These are phyloP conservation scores for Nesoenas mayeri DNA, from an alignment of 2,113 vertebrate species.

Conservation along the genomic window DNA sequence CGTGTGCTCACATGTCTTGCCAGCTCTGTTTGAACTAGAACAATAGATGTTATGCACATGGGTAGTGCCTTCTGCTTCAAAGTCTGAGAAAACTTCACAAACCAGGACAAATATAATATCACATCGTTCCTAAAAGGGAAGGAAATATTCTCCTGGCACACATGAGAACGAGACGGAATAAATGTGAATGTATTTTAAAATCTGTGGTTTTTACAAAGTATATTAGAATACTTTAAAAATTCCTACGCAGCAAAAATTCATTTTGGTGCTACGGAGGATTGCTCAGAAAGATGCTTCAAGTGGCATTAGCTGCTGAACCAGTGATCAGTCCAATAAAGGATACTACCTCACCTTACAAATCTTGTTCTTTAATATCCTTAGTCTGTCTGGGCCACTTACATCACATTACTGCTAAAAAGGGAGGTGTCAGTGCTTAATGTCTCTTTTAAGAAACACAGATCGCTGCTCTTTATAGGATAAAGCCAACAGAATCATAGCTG, in stretches of 20 bases:
- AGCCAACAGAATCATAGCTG: neutral
- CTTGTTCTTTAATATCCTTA: neutral
- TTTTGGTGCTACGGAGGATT: neutral
- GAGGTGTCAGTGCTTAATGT: neutral
- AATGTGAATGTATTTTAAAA: neutral
- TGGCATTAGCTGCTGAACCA: neutral
- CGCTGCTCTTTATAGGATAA: fast-evolving
- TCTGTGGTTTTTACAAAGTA: neutral
- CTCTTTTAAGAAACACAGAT: neutral
- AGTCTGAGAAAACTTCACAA: neutral
- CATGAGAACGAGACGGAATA: neutral
- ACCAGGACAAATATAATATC: neutral
- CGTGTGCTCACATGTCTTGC: neutral
- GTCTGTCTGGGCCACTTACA: neutral
- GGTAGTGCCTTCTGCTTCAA: neutral
- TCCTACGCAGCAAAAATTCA: neutral
- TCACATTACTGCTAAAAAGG: neutral
- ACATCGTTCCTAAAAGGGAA: neutral
- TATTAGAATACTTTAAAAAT: neutral
- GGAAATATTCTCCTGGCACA: neutral
- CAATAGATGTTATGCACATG: neutral
- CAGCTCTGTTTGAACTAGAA: neutral
- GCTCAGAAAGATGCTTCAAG: neutral
- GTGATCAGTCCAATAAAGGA: neutral
- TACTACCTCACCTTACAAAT: neutral